Evolutionary conservation across 2,888 invertebrate genomes (phyloP).

Genomic region (Liposcelis brunnea): DNA sequence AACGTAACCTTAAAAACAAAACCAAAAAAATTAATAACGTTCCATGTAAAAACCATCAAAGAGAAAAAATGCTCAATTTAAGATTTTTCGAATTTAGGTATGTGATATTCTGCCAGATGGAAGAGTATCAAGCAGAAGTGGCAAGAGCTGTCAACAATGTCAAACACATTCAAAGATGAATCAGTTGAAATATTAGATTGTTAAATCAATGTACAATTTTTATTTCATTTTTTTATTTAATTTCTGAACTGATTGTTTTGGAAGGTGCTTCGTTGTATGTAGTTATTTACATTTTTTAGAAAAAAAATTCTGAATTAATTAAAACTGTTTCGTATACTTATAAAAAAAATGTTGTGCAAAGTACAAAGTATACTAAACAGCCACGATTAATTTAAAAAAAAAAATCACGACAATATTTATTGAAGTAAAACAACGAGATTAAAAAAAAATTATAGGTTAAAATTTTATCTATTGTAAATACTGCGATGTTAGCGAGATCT

Average conservation of each 20-base stretch:
- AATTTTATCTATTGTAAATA: constrained; percentile 18
- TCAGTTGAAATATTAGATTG: constrained; percentile 14
- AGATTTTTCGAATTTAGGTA: constrained; percentile 33
- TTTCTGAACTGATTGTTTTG: no score
- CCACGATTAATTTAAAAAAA: constrained; percentile 10
- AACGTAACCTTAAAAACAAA: constrained; percentile 16
- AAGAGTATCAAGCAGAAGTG: constrained; percentile 63
- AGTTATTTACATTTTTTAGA: constrained; percentile 18
- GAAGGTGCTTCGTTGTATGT: constrained; percentile 9
- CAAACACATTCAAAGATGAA: constrained; percentile 18
- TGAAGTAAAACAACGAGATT: no score
- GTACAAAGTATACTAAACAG: neutral
- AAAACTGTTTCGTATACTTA: constrained; percentile 20
- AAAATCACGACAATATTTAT: no score
- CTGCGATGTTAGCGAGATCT: constrained; percentile 13
- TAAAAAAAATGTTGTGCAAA: no score
- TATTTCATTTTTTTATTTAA: no score
- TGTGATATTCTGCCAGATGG: constrained; percentile 72
- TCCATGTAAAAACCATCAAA: neutral
- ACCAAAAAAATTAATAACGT: neutral
- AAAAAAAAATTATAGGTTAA: no score
- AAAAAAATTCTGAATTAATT: constrained; percentile 17
- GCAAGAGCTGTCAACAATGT: constrained; percentile 33
- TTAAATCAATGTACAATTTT: constrained; percentile 12
- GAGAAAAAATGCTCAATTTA: no score